phyloP scores from a whole-genome alignment of 2,797 vertebrate genomes.

The Semotilus atromaculatus region DNA sequence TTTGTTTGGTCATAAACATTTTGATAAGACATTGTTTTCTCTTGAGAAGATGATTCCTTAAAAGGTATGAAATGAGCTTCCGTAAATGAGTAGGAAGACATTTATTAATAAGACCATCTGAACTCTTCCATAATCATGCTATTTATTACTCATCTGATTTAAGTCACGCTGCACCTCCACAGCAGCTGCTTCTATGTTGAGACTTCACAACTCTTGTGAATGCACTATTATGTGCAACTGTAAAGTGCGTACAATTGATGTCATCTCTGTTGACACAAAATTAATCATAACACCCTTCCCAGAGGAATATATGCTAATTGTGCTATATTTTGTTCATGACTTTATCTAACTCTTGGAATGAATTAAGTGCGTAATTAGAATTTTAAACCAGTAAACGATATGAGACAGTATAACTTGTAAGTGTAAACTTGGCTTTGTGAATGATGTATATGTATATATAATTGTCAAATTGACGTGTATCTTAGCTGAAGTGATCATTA shows the following conservation, averaged over 20 bases:
- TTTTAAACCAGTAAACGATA: not conserved
- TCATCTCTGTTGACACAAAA: constrained; percentile 25
- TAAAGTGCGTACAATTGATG: constrained; percentile 28
- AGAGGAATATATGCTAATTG: constrained; percentile 29
- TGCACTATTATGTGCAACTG: constrained; percentile 24
- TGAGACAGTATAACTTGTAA: not conserved
- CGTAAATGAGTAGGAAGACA: constrained; percentile 8
- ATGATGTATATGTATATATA: not conserved
- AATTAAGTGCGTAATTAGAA: not conserved
- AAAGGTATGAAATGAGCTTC: not conserved
- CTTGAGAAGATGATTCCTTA: not conserved
- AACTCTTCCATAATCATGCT: constrained; percentile 46
- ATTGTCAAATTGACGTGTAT: not conserved
- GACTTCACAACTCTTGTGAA: constrained; percentile 28
- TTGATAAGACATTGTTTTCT: not conserved
- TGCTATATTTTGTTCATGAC: constrained; percentile 10
- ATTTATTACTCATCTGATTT: constrained; percentile 57
- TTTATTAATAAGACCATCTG: constrained; percentile 46
- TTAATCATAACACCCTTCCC: constrained; percentile 17
- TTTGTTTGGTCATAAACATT: not conserved
- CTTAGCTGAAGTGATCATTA: not conserved
- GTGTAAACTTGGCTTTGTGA: not conserved
- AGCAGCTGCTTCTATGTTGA: constrained; percentile 58
- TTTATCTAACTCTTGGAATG: no score
- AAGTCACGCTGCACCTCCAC: constrained; percentile 57